Conservation (phyloP, 23 tunicate species). For the Diplosoma virens region DNA sequence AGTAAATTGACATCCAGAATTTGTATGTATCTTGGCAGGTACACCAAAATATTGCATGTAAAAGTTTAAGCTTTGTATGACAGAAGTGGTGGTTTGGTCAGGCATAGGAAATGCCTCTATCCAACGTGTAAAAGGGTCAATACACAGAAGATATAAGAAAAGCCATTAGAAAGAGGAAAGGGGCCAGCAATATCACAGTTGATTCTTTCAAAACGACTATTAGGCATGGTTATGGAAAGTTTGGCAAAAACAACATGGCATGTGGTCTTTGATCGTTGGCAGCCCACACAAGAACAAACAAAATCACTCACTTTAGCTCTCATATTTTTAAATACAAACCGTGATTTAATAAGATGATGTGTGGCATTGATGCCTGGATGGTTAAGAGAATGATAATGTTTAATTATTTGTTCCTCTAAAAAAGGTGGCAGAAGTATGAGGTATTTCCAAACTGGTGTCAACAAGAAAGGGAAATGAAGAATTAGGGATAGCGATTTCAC, state of each 20-base stretch:
- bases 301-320: background rate
- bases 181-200: background rate
- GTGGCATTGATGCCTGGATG: conserved; percentile 1
- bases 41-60: background rate
- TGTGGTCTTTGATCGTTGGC: background rate
- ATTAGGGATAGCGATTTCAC: background rate
- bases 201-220: background rate
- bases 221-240: background rate
- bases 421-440: background rate
- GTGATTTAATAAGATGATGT: background rate
- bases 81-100: background rate
- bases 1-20: conserved; percentile 1
- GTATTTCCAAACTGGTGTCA: background rate
- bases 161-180: background rate
- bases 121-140: background rate
- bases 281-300: background rate
- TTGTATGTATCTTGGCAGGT: background rate
- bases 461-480: background rate
- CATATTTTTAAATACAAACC: background rate
- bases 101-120: conserved; percentile 4
- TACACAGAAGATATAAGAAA: no score
- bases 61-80: background rate
- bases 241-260: background rate
- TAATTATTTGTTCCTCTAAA: background rate
- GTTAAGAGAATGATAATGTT: no score